phyloP scores from a whole-genome alignment of 2,113 vertebrate species.

The Nothoprocta perdicaria region DNA sequence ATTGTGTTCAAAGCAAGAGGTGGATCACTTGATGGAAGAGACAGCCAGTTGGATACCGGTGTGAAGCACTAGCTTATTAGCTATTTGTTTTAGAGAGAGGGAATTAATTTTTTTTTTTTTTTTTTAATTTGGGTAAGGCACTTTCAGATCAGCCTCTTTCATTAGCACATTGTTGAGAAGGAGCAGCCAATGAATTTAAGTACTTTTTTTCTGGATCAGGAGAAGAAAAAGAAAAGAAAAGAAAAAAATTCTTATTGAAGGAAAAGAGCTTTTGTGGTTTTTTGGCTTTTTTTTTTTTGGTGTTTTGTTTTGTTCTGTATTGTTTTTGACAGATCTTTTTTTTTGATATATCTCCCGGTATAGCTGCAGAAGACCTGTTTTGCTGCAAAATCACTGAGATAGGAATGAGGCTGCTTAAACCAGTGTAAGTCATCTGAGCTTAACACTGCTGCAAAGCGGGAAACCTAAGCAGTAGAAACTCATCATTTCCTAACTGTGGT shows the following conservation, averaged over 20 bases:
- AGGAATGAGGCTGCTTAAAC: not conserved
- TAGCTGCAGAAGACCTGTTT: not conserved
- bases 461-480: rapidly evolving
- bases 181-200: not conserved
- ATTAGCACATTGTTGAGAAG: no score
- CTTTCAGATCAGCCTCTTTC: not conserved
- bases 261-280: not conserved
- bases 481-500: not conserved
- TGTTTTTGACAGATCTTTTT: not conserved
- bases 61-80: not conserved
- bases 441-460: not conserved
- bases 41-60: not conserved
- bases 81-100: not conserved
- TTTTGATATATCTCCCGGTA: not conserved
- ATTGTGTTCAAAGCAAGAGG: not conserved
- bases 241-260: not conserved
- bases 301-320: not conserved
- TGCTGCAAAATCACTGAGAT: not conserved
- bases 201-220: no score
- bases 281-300: no score
- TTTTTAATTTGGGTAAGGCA: no score
- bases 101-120: not conserved
- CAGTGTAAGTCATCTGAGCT: not conserved
- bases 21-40: not conserved
- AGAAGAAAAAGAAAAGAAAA: no score